Conservation (phyloP, 1,140 invertebrate species). For the Aphidius gifuensis region DNA sequence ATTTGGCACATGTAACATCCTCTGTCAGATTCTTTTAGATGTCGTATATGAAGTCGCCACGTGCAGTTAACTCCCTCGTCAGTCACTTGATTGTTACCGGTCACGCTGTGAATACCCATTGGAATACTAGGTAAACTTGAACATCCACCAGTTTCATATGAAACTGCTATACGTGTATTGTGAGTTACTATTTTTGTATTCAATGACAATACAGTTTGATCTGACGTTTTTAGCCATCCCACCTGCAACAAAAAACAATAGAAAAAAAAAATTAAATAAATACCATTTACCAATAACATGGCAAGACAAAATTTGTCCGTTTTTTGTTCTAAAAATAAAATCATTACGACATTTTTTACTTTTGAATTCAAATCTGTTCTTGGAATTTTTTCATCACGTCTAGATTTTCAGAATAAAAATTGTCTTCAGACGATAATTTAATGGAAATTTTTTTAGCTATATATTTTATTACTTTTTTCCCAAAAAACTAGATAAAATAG, state of each 20-base stretch:
- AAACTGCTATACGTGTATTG: constrained; percentile 76
- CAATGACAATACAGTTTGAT: constrained; percentile 83
- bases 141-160: constrained; percentile 75
- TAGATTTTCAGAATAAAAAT: too few relatives aligned
- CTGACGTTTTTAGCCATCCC: constrained; percentile 85
- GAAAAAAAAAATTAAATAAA: constrained; percentile 11
- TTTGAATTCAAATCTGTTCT: too few relatives aligned
- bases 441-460: neutral
- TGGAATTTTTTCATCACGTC: too few relatives aligned
- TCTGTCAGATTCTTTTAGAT: constrained; percentile 62
- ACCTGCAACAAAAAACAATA: constrained; percentile 61
- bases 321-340: too few relatives aligned
- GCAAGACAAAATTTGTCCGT: too few relatives aligned
- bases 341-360: too few relatives aligned
- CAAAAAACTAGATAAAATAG: neutral
- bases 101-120: constrained; percentile 51
- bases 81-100: constrained; percentile 62
- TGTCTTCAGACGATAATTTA: too few relatives aligned
- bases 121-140: constrained; percentile 67
- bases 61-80: constrained; percentile 63
- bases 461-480: neutral
- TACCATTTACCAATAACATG: neutral
- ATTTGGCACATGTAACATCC: constrained; percentile 70
- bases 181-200: constrained; percentile 85
- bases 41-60: constrained; percentile 65